Evolutionary conservation across 2,797 vertebrate species (phyloP).

Genomic region (Perodicticus potto): DNA sequence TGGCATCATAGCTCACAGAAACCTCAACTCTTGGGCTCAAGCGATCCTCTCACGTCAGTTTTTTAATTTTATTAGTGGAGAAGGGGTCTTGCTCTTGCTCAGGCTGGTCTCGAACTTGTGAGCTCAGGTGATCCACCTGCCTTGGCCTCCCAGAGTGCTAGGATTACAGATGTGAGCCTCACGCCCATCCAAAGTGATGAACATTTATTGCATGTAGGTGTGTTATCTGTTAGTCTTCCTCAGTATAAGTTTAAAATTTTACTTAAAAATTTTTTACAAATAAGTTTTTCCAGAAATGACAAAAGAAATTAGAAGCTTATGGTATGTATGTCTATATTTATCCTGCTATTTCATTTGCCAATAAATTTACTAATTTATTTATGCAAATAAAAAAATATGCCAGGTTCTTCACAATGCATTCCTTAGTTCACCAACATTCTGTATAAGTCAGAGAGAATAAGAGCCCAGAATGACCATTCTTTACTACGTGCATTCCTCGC

Average conservation of each 20-base stretch:
- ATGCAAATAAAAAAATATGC: not conserved
- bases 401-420: not conserved
- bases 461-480: not conserved
- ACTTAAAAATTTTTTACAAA: not conserved
- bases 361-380: conserved; percentile 25
- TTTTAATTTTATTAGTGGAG: too few relatives aligned
- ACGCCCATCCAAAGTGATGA: too few relatives aligned
- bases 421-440: not conserved
- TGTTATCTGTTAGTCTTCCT: not conserved
- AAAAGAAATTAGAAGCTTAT: conserved; percentile 29
- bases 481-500: not conserved
- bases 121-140: too few relatives aligned
- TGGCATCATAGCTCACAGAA: too few relatives aligned
- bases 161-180: too few relatives aligned
- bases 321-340: not conserved
- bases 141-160: too few relatives aligned
- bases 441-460: not conserved
- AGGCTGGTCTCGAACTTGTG: too few relatives aligned
- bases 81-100: too few relatives aligned
- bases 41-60: too few relatives aligned
- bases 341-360: not conserved
- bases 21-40: too few relatives aligned
- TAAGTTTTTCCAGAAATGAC: not conserved
- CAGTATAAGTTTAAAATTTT: conserved; percentile 9
- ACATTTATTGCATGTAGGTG: not conserved